Percentiles rank a stretch among this genome's conserved stretches.
Evolutionary conservation across 2,113 vertebrate species (phyloP).

Genomic region (Pao palembangensis): DNA sequence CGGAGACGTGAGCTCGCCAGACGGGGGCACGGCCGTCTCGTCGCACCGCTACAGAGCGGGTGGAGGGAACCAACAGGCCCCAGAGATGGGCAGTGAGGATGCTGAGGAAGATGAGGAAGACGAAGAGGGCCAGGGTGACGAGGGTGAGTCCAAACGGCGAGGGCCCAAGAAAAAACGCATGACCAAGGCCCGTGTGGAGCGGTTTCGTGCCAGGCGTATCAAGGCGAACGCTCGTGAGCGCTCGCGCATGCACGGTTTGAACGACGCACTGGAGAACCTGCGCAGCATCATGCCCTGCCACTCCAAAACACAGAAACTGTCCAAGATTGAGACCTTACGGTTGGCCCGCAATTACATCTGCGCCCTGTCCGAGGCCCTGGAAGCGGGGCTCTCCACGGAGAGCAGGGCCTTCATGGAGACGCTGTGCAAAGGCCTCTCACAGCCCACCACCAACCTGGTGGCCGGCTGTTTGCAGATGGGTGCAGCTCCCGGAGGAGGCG

Average conservation of each 20-base stretch:
- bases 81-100: slow-evolving; percentile 73
- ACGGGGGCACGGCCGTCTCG: slow-evolving; percentile 56
- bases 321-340: slow-evolving; percentile 93
- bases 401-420: slow-evolving; percentile 90
- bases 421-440: slow-evolving; percentile 93
- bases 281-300: slow-evolving; percentile 95
- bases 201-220: slow-evolving; percentile 85
- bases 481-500: slow-evolving; percentile 61
- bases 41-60: slow-evolving; percentile 44
- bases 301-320: slow-evolving; percentile 96
- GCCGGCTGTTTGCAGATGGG: slow-evolving; percentile 90
- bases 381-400: slow-evolving; percentile 85
- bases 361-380: slow-evolving; percentile 92
- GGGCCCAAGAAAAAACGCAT: slow-evolving; percentile 97
- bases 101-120: slow-evolving; percentile 69
- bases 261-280: slow-evolving; percentile 91
- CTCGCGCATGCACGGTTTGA: slow-evolving; percentile 92
- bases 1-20: slow-evolving; percentile 75
- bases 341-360: slow-evolving; percentile 97
- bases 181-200: slow-evolving; percentile 90
- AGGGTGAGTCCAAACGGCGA: slow-evolving; percentile 83
- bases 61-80: slow-evolving; percentile 33
- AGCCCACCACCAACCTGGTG: slow-evolving; percentile 94
- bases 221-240: slow-evolving; percentile 95
- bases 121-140: slow-evolving; percentile 74